phyloP scores from a whole-genome alignment of 2,888 invertebrate genomes.

The Oconnorella tubifera region DNA sequence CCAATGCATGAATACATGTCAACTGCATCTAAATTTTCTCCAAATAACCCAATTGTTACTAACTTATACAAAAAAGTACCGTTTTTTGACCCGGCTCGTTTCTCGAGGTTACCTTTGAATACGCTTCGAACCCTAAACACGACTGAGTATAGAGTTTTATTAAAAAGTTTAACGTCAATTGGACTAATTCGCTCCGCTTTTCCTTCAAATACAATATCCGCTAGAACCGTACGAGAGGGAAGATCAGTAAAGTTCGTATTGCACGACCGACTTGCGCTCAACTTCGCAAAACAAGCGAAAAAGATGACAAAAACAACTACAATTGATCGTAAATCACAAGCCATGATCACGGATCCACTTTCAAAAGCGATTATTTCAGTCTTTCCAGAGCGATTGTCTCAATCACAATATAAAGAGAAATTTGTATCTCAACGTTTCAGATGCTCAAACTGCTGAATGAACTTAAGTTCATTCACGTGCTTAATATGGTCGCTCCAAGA shows the following conservation, averaged over 20 bases:
- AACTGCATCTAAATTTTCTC: not conserved
- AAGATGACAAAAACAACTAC: no score
- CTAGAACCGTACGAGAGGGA: constrained; percentile 10
- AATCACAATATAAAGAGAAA: no score
- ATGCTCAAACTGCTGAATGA: no score
- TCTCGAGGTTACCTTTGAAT: constrained; percentile 11
- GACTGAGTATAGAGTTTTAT: not conserved
- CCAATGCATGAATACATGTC: constrained; percentile 10
- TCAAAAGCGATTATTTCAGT: no score
- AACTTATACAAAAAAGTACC: not conserved
- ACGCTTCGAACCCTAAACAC: constrained; percentile 9
- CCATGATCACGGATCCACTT: no score
- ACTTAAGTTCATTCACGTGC: no score
- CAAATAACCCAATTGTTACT: constrained; percentile 12
- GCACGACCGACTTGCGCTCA: constrained; percentile 10
- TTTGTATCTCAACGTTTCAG: no score
- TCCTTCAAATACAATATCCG: constrained; percentile 13
- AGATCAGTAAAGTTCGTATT: constrained; percentile 11
- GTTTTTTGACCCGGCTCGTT: not conserved
- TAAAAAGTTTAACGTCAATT: no score
- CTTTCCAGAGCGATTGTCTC: no score
- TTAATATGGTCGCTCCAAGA: no score
- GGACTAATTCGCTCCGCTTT: not conserved
- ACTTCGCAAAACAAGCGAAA: no score
- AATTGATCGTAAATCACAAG: no score